Conservation (phyloP, 2,113 vertebrate genomes). For the Chaetura pelagica region DNA sequence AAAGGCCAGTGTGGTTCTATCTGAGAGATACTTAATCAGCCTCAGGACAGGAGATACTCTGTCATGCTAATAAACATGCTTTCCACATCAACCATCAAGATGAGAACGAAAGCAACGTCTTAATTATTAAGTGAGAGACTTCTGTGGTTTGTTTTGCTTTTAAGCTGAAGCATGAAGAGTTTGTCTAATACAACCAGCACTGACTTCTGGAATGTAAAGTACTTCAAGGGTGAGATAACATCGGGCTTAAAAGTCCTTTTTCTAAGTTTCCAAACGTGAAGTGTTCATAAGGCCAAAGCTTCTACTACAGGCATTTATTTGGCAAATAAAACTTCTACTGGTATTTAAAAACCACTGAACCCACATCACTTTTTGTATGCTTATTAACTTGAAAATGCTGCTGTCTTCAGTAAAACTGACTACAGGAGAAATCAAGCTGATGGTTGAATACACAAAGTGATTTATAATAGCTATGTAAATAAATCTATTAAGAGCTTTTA, state of each 20-base stretch:
- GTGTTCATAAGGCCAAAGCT: not conserved
- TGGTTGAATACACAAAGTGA: not conserved
- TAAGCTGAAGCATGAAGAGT: not conserved
- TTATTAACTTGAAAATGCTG: not conserved
- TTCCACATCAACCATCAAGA: not conserved
- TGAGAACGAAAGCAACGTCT: not conserved
- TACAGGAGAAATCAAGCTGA: not conserved
- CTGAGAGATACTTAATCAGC: not conserved
- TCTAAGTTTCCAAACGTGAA: not conserved
- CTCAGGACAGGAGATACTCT: accelerated
- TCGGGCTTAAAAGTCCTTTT: not conserved
- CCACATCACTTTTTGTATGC: not conserved
- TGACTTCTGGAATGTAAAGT: not conserved
- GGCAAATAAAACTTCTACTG: not conserved
- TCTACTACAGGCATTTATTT: not conserved
- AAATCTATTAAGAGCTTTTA: not conserved
- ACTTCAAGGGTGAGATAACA: not conserved
- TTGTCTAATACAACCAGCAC: not conserved
- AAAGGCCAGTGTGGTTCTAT: not conserved
- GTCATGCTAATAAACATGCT: not conserved
- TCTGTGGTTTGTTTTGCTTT: not conserved
- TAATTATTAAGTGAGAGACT: not conserved
- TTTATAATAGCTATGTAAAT: not conserved
- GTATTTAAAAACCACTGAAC: not conserved
- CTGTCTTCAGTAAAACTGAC: not conserved